Evolutionary conservation across 2,888 invertebrate genomes (phyloP), one percentile per base, ranked within the genome.

Genomic region (Luffia ferchaultella): DNA sequence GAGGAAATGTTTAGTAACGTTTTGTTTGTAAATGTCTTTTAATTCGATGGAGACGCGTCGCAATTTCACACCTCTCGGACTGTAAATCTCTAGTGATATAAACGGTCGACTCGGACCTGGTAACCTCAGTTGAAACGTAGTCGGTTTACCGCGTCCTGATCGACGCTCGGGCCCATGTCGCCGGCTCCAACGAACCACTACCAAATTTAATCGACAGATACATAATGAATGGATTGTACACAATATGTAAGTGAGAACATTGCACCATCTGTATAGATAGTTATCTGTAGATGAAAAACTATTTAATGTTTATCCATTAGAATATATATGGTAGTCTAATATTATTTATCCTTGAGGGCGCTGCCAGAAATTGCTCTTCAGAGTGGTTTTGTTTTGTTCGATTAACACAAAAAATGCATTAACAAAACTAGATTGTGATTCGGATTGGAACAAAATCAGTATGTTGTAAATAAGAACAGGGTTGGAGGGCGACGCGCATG

Each of bases 241-340:
- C n/a, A n/a, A n/a, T n/a, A n/a, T n/a, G n/a, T n/a, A n/a, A 40
- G 16, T 5, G n/a, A 42, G 16, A 42, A 42, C 44, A 48, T 44
- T 52, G 52, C 56, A 49, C 52, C 58, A 54, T 58, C 56, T 54
- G 56, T 57, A 58, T 54, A 62, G 60, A 62, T 65, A n/a, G n/a
- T n/a, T n/a, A 57, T 61, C 64, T 60, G 61, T 62, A 63, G 64
- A 64, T 61, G 61, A 64, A 64, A 64, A 64, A 64, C 62, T 65
- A 61, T 63, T 67, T 62, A 64, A 67, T 65, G 68, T 68, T 70
- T 63, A 64, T 62, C 63, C 67, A 61, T 65, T 68, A 67, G 67
- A 30, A 7, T 30, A 63, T 62, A 60, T 64, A 64, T 61, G 63
- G 66, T 65, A 67, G 66, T 65, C 60, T 65, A 52, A 58, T 57